Conservation (phyloP, 2,888 invertebrate genomes). For the Philereme vetulata region DNA sequence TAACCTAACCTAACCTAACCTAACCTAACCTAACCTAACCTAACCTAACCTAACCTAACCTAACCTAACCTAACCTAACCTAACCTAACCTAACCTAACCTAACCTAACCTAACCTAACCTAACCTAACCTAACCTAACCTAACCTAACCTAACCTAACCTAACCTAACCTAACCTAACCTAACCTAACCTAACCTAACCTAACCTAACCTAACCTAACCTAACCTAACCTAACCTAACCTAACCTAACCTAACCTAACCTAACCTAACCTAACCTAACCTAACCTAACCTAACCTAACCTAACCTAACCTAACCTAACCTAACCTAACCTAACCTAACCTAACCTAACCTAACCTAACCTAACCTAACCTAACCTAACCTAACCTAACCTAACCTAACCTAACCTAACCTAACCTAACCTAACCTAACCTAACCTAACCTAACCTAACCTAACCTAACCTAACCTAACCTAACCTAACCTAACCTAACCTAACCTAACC, state of each 20-base stretch:
- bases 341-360: slow-evolving; percentile 1
- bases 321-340: slow-evolving; percentile 1
- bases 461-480: slow-evolving; percentile 1
- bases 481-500: slow-evolving; percentile 1
- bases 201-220: slow-evolving; percentile 1
- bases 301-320: slow-evolving; percentile 1
- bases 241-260: slow-evolving; percentile 1
- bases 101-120: slow-evolving; percentile 1
- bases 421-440: slow-evolving; percentile 1
- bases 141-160: slow-evolving; percentile 1
- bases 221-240: slow-evolving; percentile 1
- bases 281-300: slow-evolving; percentile 1
- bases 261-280: slow-evolving; percentile 1
- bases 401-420: slow-evolving; percentile 1
- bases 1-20: slow-evolving; percentile 1
- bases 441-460: slow-evolving; percentile 1
- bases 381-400: slow-evolving; percentile 1
- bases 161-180: slow-evolving; percentile 1
- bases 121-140: slow-evolving; percentile 1
- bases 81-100: slow-evolving; percentile 1
- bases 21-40: slow-evolving; percentile 1
- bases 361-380: slow-evolving; percentile 1
- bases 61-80: slow-evolving; percentile 1
- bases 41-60: slow-evolving; percentile 1
- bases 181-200: slow-evolving; percentile 1